Base-by-base conservation (phyloP, 2,888 invertebrate genomes). In the Pollenia angustigena region DNA sequence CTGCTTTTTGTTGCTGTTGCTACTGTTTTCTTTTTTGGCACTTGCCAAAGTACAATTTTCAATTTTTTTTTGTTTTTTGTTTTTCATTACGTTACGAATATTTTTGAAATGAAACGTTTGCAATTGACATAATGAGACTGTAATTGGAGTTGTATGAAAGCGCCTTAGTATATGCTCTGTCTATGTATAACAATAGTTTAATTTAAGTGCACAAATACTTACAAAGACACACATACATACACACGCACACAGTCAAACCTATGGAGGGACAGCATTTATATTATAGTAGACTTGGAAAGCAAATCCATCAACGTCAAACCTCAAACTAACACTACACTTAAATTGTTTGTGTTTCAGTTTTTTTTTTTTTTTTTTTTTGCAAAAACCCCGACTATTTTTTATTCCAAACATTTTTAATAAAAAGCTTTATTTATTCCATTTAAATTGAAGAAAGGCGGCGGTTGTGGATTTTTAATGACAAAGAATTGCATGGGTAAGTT, bases 91-190 rank as follows among this genome's bases (percentile, higher is more conserved):
- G 58, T 75, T 68, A 44, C 74, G 58, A 68, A 75, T 75, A 75
- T 66, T 78, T 78, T 54, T 78, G 81, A 84, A 87, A 87, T 78
- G 87, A 87, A 87, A 87, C 87, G 84, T 87, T 91, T 90, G 90
- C 91, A 90, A 91, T 91, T 88, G 87, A 82, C 82, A 85, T 88
- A 91, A 91, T 91, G 91, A 91, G 91, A 91, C 91, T 90, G 91
- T 91, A 91, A 91, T 91, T 91, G 87, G 85, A 87, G 80, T 75
- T 87, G 88, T 88, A 88, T 87, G 87, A 86, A 87, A 87, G 88
- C 88, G 88, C 83, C 82, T 87, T 88, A 87, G 87, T 87, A 87
- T 78, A 87, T 88, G 85, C 83, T 68, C 46, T 69, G 32, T 72
- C 71, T 62, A 42, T 78, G 68, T n/a, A 78, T 60, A 85, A 74